Evolutionary conservation across 2,113 vertebrate species (phyloP).

Genomic region (Tenrec ecaudatus): DNA sequence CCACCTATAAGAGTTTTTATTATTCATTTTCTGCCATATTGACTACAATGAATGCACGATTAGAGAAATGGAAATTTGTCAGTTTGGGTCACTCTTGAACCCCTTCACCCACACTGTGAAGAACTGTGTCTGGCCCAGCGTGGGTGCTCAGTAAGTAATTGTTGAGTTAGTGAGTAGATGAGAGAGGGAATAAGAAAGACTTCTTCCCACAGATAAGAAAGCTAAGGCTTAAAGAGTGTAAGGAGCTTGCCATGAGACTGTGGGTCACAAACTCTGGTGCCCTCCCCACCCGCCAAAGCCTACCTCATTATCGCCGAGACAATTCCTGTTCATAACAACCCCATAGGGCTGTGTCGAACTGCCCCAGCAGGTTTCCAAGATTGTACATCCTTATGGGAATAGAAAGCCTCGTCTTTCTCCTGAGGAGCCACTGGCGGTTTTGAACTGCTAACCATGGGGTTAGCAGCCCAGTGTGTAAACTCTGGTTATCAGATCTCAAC

Average conservation of each 20-base stretch:
- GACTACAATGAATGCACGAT: not conserved
- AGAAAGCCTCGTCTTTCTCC: too few species aligned
- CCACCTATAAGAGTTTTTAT: not conserved
- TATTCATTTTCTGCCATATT: not conserved
- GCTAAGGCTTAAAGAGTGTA: not conserved
- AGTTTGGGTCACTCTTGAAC: not conserved
- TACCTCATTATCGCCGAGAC: too few species aligned
- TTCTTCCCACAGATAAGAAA: slow-evolving; percentile 7
- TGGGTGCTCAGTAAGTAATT: not conserved
- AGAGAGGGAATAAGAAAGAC: not conserved
- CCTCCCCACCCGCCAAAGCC: too few species aligned
- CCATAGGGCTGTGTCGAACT: too few species aligned
- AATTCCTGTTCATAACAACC: too few species aligned
- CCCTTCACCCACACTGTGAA: not conserved
- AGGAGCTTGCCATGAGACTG: not conserved
- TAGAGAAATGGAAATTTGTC: not conserved
- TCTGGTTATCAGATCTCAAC: not conserved
- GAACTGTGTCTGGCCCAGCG: not conserved
- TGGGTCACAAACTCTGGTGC: not conserved
- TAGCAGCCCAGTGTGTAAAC: not conserved
- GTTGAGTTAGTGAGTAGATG: not conserved
- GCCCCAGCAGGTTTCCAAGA: too few species aligned
- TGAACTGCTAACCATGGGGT: too few species aligned
- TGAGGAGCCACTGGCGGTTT: too few species aligned
- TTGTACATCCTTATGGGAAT: too few species aligned